Evolutionary conservation across 2,113 vertebrate species (phyloP), one percentile per base, ranked within the genome.

Genomic region (Silurus glanis): DNA sequence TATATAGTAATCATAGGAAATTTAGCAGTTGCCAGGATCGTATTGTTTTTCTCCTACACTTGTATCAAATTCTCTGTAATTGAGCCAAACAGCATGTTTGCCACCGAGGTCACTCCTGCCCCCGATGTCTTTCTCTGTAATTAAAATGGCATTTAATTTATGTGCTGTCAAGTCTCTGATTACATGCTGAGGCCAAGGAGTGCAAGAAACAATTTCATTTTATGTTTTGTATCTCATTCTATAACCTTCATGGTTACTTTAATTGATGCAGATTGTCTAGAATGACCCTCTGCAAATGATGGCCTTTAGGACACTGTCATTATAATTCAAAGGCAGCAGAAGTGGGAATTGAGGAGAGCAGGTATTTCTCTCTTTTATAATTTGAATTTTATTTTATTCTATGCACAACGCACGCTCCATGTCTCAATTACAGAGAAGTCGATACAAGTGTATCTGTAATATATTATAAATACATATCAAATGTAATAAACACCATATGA

Each of bases 61-160:
- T 37, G 37, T 37, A 37, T 37, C 37, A 37, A 37, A 37, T 37
- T 37, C 37, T 37, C 37, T 37, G 37, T 37, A 37, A 37, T 37
- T 37, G 37, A 37, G 37, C 37, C 37, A 37, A 37, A 37, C 37
- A 37, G 37, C 37, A 37, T 37, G 37, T 51, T 71, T n/a, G 25
- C 75, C 69, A 83, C 67, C 17, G 69, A 75, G 85, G 83, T 85
- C 85, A 87, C 62, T 86, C 64, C 81, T 85, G 51, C 49, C 19
- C 19, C 47, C n/a, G 23, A 51, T 86, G 55, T 19, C 37, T 64
- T 37, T 37, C 56, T 75, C 74, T 85, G 51, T 83, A 85, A 87
- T 90, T 82, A 71, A 90, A 87, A 90, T 85, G 45, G 28, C 69
- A 78, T 85, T 83, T 87, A 59, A 83, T 88, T 81, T 90, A 85